Evolutionary conservation across 1,140 invertebrate genomes (phyloP).

Genomic region (Pissodes strobi): DNA sequence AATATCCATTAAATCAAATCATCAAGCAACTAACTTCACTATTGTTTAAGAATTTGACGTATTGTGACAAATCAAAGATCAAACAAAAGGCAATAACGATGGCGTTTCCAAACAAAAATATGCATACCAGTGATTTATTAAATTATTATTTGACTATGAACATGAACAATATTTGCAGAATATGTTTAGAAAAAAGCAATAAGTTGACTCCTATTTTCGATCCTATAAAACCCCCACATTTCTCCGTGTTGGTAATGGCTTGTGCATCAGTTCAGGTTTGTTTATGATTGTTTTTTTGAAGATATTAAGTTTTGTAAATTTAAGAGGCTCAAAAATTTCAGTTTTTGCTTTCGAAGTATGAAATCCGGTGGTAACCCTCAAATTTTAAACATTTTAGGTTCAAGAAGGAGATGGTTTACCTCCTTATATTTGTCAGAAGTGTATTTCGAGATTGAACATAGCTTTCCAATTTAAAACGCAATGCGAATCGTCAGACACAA

Average conservation of each 20-base stretch:
- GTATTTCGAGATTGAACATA: conserved; percentile 65
- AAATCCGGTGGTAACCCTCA: conserved; percentile 37
- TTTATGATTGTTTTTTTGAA: neutral
- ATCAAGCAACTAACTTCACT: too few species aligned
- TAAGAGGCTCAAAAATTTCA: neutral
- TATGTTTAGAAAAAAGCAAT: conserved; percentile 66
- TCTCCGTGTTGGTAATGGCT: conserved; percentile 66
- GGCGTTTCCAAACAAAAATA: conserved; percentile 42
- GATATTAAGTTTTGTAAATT: conserved; percentile 33
- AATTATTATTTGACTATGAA: conserved; percentile 53
- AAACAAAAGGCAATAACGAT: too few species aligned
- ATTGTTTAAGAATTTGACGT: too few species aligned
- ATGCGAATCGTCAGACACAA: conserved; percentile 66
- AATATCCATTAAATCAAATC: too few species aligned
- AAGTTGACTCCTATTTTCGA: conserved; percentile 67
- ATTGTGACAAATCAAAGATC: too few species aligned
- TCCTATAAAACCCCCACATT: conserved; percentile 59
- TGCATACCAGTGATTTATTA: conserved; percentile 46
- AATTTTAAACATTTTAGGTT: conserved; percentile 55
- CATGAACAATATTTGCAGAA: conserved; percentile 63
- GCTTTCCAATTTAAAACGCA: conserved; percentile 71
- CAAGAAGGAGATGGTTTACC: conserved; percentile 66
- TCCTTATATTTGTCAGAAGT: conserved; percentile 68
- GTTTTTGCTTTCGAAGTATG: neutral
- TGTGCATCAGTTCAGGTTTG: conserved; percentile 66